phyloP scores from a whole-genome alignment of 2,888 invertebrate species.

The Hirudinaria manillensis region DNA sequence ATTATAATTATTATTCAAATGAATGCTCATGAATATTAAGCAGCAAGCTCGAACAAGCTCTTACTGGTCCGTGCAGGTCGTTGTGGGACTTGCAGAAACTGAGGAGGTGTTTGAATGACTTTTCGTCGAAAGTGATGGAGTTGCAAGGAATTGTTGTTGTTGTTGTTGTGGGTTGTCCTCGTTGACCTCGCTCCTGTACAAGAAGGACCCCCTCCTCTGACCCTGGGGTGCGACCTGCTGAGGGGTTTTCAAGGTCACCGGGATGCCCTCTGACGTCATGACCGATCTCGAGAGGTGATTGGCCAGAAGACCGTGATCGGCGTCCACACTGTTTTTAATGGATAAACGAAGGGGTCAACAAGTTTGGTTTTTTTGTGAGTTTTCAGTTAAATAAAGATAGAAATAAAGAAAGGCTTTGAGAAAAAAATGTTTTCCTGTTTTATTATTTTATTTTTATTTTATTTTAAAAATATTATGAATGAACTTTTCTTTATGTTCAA shows the following conservation, averaged over 20 bases:
- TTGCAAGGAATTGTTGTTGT: slow-evolving; percentile 19
- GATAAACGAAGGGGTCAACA: too few relatives aligned
- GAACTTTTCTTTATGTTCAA: not conserved
- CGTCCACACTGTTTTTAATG: slow-evolving; percentile 1
- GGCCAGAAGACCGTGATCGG: slow-evolving; percentile 2
- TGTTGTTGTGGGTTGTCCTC: not conserved
- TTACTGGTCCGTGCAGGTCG: slow-evolving; percentile 13
- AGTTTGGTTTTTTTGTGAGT: too few relatives aligned
- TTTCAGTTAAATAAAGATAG: too few relatives aligned
- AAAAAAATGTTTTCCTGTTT: too few relatives aligned
- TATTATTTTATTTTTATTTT: too few relatives aligned
- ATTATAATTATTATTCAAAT: not conserved
- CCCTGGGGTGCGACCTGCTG: not conserved
- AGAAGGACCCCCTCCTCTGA: slow-evolving; percentile 25
- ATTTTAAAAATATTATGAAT: not conserved
- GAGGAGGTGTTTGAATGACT: slow-evolving; percentile 5
- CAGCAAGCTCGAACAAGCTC: not conserved
- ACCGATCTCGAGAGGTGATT: not conserved
- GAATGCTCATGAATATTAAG: not conserved
- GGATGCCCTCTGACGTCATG: slow-evolving; percentile 17
- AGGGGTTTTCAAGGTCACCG: not conserved
- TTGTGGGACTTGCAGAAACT: slow-evolving; percentile 19
- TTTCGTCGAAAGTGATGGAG: not conserved
- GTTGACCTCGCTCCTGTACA: slow-evolving; percentile 15
- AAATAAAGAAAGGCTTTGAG: too few relatives aligned